Conservation (phyloP, 1,140 invertebrate species). For the Papilio polyxenes region DNA sequence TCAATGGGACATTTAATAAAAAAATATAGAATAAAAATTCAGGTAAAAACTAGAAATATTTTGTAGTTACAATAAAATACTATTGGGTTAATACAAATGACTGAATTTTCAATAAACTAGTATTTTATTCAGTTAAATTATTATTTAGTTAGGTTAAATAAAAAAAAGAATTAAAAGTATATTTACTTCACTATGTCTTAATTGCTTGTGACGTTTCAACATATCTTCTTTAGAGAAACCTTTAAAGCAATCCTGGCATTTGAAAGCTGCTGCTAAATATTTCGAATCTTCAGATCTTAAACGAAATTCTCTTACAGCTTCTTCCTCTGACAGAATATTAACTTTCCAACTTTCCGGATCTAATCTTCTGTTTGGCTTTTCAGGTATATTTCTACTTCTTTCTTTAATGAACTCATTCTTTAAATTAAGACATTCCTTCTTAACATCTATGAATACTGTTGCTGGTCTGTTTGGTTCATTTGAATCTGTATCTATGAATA, state of each 20-base stretch:
- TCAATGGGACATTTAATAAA: too few relatives aligned
- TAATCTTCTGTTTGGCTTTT: constrained; percentile 45
- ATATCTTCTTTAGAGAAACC: constrained; percentile 70
- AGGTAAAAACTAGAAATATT: too few relatives aligned
- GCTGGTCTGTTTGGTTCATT: constrained; percentile 39
- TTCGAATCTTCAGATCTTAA: constrained; percentile 55
- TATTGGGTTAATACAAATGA: too few relatives aligned
- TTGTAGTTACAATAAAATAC: too few relatives aligned
- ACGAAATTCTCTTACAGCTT: constrained; percentile 63
- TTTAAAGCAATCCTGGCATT: constrained; percentile 67
- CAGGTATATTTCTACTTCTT: constrained; percentile 40
- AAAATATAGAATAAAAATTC: too few relatives aligned
- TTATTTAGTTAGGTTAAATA: too few relatives aligned
- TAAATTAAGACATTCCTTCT: constrained; percentile 44
- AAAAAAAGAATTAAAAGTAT: too few relatives aligned
- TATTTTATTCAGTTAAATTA: too few relatives aligned
- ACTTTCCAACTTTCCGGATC: constrained; percentile 62
- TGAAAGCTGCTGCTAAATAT: constrained; percentile 57
- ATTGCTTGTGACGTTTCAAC: constrained; percentile 56
- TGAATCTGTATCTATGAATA: constrained; percentile 40
- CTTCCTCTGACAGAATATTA: constrained; percentile 60
- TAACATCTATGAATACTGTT: constrained; percentile 42
- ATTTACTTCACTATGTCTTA: constrained; percentile 63
- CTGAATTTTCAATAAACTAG: too few relatives aligned
- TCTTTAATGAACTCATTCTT: constrained; percentile 43